phyloP scores from a whole-genome alignment of 2,113 vertebrate species.

The Pavo muticus region DNA sequence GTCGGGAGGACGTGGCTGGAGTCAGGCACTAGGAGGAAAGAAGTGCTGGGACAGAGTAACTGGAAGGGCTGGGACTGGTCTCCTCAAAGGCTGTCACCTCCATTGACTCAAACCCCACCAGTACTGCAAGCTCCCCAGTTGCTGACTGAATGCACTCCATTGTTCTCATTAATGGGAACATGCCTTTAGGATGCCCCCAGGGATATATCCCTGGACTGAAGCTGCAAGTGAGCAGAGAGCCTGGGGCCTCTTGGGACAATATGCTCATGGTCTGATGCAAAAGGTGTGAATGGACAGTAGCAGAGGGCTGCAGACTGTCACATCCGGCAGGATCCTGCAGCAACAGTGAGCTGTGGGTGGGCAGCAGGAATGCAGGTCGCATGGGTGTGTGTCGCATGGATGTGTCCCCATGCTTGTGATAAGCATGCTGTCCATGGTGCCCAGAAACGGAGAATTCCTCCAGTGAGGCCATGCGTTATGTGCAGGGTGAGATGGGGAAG shows the following conservation, averaged over 20 bases:
- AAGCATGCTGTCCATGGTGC: not conserved
- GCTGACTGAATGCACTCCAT: not conserved
- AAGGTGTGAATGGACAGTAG: not conserved
- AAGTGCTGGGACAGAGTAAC: not conserved
- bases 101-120: not conserved
- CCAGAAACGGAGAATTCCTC: not conserved
- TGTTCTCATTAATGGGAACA: not conserved
- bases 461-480: not conserved
- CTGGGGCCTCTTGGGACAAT: not conserved
- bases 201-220: not conserved
- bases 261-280: not conserved
- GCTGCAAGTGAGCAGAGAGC: not conserved
- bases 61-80: not conserved
- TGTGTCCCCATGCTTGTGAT: not conserved
- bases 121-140: not conserved
- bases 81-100: not conserved
- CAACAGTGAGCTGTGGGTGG: not conserved
- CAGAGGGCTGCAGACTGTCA: not conserved
- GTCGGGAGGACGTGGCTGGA: not conserved
- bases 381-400: not conserved
- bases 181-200: not conserved
- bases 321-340: not conserved
- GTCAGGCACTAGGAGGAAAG: no score
- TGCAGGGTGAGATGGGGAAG: slow-evolving; percentile 35
- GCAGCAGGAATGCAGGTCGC: not conserved